phyloP scores from a whole-genome alignment of 2,113 vertebrate species.

The Peromyscus leucopus region DNA sequence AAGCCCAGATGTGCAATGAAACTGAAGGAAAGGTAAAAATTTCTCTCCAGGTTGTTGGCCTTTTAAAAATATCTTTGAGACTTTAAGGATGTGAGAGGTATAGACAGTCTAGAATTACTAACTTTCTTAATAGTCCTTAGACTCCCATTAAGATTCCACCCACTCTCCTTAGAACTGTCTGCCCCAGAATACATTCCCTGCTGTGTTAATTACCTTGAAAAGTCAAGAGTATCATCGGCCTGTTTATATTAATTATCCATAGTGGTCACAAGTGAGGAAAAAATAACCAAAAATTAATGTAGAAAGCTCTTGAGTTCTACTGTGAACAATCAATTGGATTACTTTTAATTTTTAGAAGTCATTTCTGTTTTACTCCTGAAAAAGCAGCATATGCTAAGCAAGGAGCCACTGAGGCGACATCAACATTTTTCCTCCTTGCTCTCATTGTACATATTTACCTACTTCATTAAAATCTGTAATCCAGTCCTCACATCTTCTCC shows the following conservation, averaged over 20 bases:
- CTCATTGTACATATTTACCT: background rate
- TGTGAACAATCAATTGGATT: conserved; percentile 26
- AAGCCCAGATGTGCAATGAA: conserved; percentile 72
- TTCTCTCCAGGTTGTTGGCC: conserved; percentile 52
- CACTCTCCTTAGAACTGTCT: conserved; percentile 70
- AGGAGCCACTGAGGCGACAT: background rate
- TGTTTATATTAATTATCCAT: conserved; percentile 73
- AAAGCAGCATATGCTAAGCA: background rate
- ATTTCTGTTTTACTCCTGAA: conserved; percentile 44
- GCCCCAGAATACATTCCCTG: conserved; percentile 67
- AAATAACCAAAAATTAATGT: conserved; percentile 70
- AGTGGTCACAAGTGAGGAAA: conserved; percentile 54
- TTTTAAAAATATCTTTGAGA: conserved; percentile 70
- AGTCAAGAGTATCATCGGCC: conserved; percentile 66
- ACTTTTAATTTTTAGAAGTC: conserved; percentile 49
- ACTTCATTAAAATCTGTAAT: conserved; percentile 4
- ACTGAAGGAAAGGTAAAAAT: conserved; percentile 58
- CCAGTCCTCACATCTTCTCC: background rate
- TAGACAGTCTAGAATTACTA: conserved; percentile 64
- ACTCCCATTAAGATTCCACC: conserved; percentile 72
- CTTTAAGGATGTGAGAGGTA: conserved; percentile 65
- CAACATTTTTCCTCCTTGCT: background rate
- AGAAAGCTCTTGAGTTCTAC: conserved; percentile 55
- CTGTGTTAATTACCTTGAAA: conserved; percentile 79
- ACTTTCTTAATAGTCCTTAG: conserved; percentile 66